Evolutionary conservation across 2,113 vertebrate species (phyloP).

Genomic region (Prunella himalayana): DNA sequence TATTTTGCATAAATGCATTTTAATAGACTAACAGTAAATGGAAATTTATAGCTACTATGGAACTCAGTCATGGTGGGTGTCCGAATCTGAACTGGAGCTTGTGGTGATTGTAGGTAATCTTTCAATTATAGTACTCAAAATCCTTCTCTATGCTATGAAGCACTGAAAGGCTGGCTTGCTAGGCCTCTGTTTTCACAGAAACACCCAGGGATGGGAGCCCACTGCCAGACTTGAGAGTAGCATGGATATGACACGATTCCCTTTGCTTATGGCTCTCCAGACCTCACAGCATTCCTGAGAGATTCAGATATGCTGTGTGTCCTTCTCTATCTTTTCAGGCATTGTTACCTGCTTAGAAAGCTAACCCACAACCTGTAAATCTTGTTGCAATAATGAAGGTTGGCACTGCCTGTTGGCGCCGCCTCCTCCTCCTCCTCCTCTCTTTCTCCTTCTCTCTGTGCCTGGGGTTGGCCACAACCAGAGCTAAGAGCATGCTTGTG

Average conservation of each 20-base stretch:
- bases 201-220: neutral
- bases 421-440: neutral
- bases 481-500: constrained; percentile 34
- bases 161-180: neutral
- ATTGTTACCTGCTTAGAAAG: neutral
- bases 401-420: neutral
- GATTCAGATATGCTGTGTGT: neutral
- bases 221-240: neutral
- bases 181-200: neutral
- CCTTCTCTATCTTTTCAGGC: neutral
- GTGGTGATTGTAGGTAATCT: neutral
- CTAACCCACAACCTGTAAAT: constrained; percentile 42
- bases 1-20: neutral
- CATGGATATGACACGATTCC: neutral
- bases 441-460: constrained; percentile 15
- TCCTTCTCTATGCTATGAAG: neutral
- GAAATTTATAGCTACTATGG: neutral
- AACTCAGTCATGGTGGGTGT: neutral
- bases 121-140: neutral
- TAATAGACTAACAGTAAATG: neutral
- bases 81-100: neutral
- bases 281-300: neutral
- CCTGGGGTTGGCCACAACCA: neutral
- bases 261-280: neutral
- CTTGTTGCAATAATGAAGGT: constrained; percentile 29